These are phyloP conservation scores for Polydrusus pterygomalis DNA, from an alignment of 2,888 invertebrate genomes.

Conservation along the genomic window DNA sequence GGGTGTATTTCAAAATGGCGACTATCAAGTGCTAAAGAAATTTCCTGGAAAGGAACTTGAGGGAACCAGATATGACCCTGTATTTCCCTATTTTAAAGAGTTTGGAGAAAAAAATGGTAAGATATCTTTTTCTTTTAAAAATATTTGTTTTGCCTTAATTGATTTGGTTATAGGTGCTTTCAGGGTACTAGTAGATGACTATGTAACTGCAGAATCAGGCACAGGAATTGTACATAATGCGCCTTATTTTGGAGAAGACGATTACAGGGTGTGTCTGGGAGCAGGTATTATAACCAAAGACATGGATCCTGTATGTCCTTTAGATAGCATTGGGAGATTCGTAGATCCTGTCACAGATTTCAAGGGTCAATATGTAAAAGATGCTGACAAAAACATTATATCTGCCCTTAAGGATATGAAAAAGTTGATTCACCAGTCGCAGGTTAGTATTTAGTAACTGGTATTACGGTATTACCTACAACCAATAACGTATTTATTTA, in stretches of 20 bases:
- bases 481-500: too few relatives aligned
- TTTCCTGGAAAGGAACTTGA: slow-evolving; percentile 88
- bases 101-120: slow-evolving; percentile 68
- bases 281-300: slow-evolving; percentile 91
- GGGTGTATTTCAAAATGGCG: slow-evolving; percentile 83
- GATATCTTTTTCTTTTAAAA: neutral
- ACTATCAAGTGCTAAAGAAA: slow-evolving; percentile 86
- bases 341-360: slow-evolving; percentile 90
- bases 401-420: slow-evolving; percentile 85
- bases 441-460: slow-evolving; percentile 67
- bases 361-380: slow-evolving; percentile 93
- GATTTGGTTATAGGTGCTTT: slow-evolving; percentile 76
- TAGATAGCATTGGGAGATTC: slow-evolving; percentile 94
- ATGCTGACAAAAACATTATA: slow-evolving; percentile 97
- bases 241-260: slow-evolving; percentile 99
- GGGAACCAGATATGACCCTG: slow-evolving; percentile 83
- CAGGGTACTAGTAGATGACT: slow-evolving; percentile 88
- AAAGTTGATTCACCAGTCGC: slow-evolving; percentile 84
- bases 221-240: slow-evolving; percentile 99
- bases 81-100: slow-evolving; percentile 92
- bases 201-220: slow-evolving; percentile 97
- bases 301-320: slow-evolving; percentile 92
- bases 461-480: too few relatives aligned
- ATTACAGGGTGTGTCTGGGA: slow-evolving; percentile 88
- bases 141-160: neutral